phyloP scores from a whole-genome alignment of 2,797 vertebrate genomes.

The Spinibarbus caldwelli region DNA sequence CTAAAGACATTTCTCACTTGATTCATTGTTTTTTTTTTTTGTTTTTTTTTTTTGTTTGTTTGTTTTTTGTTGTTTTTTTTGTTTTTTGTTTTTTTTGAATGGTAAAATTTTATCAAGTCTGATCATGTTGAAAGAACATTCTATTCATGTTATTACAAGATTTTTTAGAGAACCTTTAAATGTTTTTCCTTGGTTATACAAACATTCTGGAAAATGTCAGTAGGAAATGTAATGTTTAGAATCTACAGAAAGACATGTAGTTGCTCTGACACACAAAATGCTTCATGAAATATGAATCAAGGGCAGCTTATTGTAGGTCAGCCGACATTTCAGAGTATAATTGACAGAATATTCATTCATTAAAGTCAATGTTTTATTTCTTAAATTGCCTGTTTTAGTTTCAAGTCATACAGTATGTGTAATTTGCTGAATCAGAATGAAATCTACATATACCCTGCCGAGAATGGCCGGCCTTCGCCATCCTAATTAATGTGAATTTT shows the following conservation, averaged over 20 bases:
- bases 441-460: slow-evolving; percentile 36
- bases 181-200: background rate
- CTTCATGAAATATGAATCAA: slow-evolving; percentile 16
- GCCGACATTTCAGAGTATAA: slow-evolving; percentile 31
- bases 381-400: slow-evolving; percentile 43
- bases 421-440: slow-evolving; percentile 51
- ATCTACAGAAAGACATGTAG: background rate
- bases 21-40: background rate
- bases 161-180: background rate
- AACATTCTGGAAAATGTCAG: background rate
- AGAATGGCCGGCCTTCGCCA: too few relatives aligned
- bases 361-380: slow-evolving; percentile 48
- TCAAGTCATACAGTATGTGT: slow-evolving; percentile 26
- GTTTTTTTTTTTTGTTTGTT: too few relatives aligned
- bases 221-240: background rate
- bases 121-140: background rate
- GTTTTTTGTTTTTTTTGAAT: too few relatives aligned
- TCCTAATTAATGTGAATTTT: slow-evolving; percentile 45
- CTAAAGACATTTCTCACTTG: too few relatives aligned
- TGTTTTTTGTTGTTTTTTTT: too few relatives aligned
- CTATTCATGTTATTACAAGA: background rate
- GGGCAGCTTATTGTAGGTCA: slow-evolving; percentile 32
- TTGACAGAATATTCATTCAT: slow-evolving; percentile 12
- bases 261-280: slow-evolving; percentile 19
- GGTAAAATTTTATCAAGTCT: background rate